Evolutionary conservation across 2,888 invertebrate genomes (phyloP), one percentile per base, ranked within the genome.

Genomic region (Slavum lentiscoides): DNA sequence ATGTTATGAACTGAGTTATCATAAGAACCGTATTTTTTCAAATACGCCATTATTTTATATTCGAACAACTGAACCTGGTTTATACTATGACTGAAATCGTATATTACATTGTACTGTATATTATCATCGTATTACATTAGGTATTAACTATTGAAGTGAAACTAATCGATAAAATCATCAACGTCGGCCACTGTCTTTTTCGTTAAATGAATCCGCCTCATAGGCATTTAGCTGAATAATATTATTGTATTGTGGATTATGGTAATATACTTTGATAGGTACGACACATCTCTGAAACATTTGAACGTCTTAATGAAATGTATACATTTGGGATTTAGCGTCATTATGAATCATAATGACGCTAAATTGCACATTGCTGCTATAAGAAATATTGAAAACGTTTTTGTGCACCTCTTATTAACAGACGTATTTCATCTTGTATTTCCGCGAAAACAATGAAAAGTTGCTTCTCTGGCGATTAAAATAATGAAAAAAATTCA

Each of bases 401-500:
- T 43, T 74, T 73, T 49, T 13, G 62, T 49, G 19, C 64, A 39
- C 21, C 64, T 55, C 17, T 66, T 74, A 30, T 55, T 3, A 39
- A 66, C 37, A 39, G 55, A 55, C 39, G 30, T n/a, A 37, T 43
- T 43, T 30, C 58, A 21, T 21, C 74, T 39, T 58, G 21, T 58
- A 30, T 55, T 66, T 74, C 55, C 64, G 15, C n/a, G 53, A 17
- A 58, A 37, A 64, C 66, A 66, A 66, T 74, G 64, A 74, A 74
- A 74, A 64, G 15, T 64, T 64, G 17, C 64, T 64, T 59, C 37
- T n/a, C 37, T 74, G 30, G 74, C 53, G 11, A 11, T 11, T 11
- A 74, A 55, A 66, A 74, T 66, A 74, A 66, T 66, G 74, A 23
- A 39, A 66, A 74, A 64, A 74, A 74, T 74, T 74, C 55, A 55